These are phyloP conservation scores for Macropodus opercularis DNA, from an alignment of 2,797 vertebrate species.

Conservation along the genomic window DNA sequence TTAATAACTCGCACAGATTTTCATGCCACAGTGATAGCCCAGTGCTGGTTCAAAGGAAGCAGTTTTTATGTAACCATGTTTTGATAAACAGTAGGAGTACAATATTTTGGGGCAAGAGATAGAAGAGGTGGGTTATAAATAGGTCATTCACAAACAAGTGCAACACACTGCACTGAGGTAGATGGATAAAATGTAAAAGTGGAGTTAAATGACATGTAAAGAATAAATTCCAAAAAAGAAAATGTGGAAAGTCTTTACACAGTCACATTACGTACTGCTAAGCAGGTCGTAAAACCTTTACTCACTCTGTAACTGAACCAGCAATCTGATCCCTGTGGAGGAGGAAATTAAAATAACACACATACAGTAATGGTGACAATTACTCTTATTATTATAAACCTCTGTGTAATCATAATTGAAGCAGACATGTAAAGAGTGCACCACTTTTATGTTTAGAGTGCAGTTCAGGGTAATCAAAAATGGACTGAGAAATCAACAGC, in stretches of 20 bases:
- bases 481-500: conserved; percentile 25
- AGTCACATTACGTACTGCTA: background rate
- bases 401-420: conserved; percentile 10
- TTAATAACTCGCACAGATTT: conserved; percentile 42
- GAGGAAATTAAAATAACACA: background rate
- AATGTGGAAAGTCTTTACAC: background rate
- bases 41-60: conserved; percentile 23
- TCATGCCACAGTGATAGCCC: conserved; percentile 20
- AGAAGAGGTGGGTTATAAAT: conserved; percentile 76
- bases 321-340: background rate
- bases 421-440: background rate
- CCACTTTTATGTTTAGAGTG: conserved; percentile 4
- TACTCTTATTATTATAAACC: conserved; percentile 20
- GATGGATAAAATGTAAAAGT: conserved; percentile 73
- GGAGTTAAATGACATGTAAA: conserved; percentile 69
- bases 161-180: conserved; percentile 67
- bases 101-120: conserved; percentile 67
- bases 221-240: conserved; percentile 42
- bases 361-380: background rate
- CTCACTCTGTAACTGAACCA: background rate
- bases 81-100: conserved; percentile 62
- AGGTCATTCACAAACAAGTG: conserved; percentile 73
- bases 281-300: background rate
- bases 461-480: conserved; percentile 13
- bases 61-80: conserved; percentile 59